These are phyloP conservation scores for Cistogaster globosa DNA, from an alignment of 2,888 invertebrate species.

Conservation along the genomic window DNA sequence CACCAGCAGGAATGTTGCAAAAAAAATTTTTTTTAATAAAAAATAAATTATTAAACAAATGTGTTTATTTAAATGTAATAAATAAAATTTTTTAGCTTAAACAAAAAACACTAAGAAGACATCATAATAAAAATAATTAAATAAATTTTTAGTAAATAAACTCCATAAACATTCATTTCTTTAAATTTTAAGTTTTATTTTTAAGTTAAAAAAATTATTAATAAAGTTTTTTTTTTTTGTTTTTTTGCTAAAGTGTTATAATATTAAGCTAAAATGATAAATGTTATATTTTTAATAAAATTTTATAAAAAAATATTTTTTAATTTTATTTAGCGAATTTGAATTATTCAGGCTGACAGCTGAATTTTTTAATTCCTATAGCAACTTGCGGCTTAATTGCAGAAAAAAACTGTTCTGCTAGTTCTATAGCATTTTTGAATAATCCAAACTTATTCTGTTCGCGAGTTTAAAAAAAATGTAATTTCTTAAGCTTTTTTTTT, in stretches of 20 bases:
- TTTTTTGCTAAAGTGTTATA: not conserved
- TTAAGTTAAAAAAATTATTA: slow-evolving; percentile 21
- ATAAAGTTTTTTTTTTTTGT: slow-evolving; percentile 11
- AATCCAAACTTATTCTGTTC: too few species aligned
- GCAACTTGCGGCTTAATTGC: too few species aligned
- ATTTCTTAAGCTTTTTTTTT: too few species aligned
- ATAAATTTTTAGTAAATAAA: slow-evolving; percentile 3
- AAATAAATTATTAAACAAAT: slow-evolving; percentile 2
- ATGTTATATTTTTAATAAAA: slow-evolving; percentile 7
- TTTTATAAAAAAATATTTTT: too few species aligned
- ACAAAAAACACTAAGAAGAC: slow-evolving; percentile 55
- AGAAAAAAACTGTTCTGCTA: too few species aligned
- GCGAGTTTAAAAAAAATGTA: too few species aligned
- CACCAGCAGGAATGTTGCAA: slow-evolving; percentile 53
- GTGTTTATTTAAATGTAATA: slow-evolving; percentile 31
- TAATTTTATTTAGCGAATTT: too few species aligned
- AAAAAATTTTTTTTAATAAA: slow-evolving; percentile 33
- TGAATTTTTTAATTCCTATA: too few species aligned
- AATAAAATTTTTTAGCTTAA: slow-evolving; percentile 15
- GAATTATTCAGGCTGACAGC: too few species aligned
- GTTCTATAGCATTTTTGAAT: too few species aligned
- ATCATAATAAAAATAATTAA: slow-evolving; percentile 19
- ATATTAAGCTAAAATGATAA: not conserved
- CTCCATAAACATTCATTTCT: slow-evolving; percentile 55
- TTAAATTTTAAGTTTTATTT: slow-evolving; percentile 59